Evolutionary conservation across 1,140 invertebrate species (phyloP), one percentile per base, ranked within the genome.

Genomic region (Trichonephila inaurata): DNA sequence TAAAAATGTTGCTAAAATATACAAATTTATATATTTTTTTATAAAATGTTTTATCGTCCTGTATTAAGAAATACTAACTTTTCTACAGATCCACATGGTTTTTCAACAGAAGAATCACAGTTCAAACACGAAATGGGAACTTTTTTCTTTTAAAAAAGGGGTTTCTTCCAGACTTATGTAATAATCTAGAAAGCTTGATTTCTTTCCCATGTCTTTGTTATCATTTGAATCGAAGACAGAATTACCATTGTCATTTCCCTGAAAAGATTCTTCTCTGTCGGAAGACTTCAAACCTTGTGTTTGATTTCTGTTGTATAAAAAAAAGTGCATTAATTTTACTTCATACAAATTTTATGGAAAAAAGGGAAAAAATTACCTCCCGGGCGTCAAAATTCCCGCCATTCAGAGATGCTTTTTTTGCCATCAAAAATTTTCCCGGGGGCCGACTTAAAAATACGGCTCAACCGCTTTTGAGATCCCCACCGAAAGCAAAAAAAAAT

Each of bases 111-210:
- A 51, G 60, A n/a, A 81, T 93, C 92, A 61, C 64, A 62, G 28
- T 33, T 62, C 40, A 89, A n/a, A 64, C 16, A 77, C 72, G 91
- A 60, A 72, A 72, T 19, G 62, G 10, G 40, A 33, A 44, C 60
- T 82, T 93, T 91, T 94, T 81, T 85, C 85, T 94, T 82, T 94
- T 5, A 40, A 66, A 58, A 72, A 91, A 91, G 69, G 28, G 82
- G 89, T 62, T 91, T 86, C 62, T 94, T 94, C 94, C 51, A 95
- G 93, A 85, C 94, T 94, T 61, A 94, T 72, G 60, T 94, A 94
- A 83, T 94, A 94, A 91, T 94, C 94, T 86, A 94, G 77, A 69
- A 94, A 94, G 64, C 89, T 94, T 60, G 90, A 92, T 89, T 77
- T 94, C 61, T 89, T 93, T 24, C 85, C 91, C 69, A 89, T 92